Evolutionary conservation across 2,888 invertebrate species (phyloP).

Genomic region (Allygus modestus): DNA sequence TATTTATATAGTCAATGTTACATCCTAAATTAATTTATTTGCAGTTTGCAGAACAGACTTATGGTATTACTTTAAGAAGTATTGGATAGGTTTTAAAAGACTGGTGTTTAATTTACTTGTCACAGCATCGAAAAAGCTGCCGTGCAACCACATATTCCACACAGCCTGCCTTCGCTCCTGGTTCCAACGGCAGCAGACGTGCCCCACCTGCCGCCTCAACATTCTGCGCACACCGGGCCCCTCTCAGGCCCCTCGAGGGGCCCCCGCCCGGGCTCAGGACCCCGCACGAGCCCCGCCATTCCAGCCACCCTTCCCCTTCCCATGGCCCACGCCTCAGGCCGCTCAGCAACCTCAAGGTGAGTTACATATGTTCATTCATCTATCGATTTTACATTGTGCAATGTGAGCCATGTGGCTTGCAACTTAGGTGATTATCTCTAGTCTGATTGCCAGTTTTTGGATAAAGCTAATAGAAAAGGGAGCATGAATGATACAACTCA

Average conservation of each 20-base stretch:
- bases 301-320: slow-evolving; percentile 70
- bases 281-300: slow-evolving; percentile 69
- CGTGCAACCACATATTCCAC: slow-evolving; percentile 99
- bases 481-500: too few relatives aligned
- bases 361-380: not conserved
- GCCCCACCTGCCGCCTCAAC: slow-evolving; percentile 98
- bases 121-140: slow-evolving; percentile 93
- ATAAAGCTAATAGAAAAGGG: too few relatives aligned
- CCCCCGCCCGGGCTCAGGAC: slow-evolving; percentile 61
- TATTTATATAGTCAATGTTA: too few relatives aligned
- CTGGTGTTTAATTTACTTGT: too few relatives aligned
- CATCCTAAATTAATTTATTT: too few relatives aligned
- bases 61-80: too few relatives aligned
- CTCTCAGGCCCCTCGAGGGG: slow-evolving; percentile 71
- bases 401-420: not conserved
- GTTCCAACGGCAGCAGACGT: slow-evolving; percentile 99
- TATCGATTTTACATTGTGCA: not conserved
- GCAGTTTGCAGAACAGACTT: too few relatives aligned
- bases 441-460: too few relatives aligned
- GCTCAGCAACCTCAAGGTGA: slow-evolving; percentile 61
- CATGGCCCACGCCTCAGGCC: slow-evolving; percentile 68
- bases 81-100: too few relatives aligned
- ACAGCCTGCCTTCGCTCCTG: slow-evolving; percentile 97
- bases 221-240: slow-evolving; percentile 77
- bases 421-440: too few relatives aligned